phyloP scores from a whole-genome alignment of 2,113 vertebrate genomes.

The Psittacara wagleri region DNA sequence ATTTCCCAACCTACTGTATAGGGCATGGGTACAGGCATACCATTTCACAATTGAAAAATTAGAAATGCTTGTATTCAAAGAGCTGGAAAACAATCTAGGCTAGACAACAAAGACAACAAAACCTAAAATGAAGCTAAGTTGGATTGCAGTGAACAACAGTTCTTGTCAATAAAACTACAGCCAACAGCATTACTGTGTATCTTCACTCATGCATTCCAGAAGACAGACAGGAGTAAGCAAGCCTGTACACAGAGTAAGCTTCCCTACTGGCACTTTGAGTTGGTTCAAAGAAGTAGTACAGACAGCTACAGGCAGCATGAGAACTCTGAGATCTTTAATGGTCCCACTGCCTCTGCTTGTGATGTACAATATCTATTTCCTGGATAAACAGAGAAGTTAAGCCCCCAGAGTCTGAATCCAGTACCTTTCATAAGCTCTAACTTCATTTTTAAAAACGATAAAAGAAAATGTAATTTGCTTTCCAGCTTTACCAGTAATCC shows the following conservation, averaged over 20 bases:
- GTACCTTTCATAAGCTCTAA: slow-evolving; percentile 64
- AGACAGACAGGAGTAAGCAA: neutral
- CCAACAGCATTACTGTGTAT: neutral
- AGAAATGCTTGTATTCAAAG: neutral
- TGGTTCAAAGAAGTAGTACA: neutral
- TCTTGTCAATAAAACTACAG: neutral
- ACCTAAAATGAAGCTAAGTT: neutral
- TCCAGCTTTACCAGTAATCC: slow-evolving; percentile 59
- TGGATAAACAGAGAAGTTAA: slow-evolving; percentile 39
- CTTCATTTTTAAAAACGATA: slow-evolving; percentile 60
- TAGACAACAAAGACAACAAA: neutral
- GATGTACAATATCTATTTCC: slow-evolving; percentile 62
- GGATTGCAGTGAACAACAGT: neutral
- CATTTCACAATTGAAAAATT: neutral
- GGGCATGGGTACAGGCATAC: neutral
- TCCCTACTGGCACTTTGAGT: neutral
- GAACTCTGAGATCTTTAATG: slow-evolving; percentile 36
- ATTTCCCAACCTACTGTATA: neutral
- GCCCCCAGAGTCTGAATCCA: slow-evolving; percentile 44
- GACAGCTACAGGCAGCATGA: neutral
- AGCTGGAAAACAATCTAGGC: neutral
- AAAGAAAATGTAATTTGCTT: slow-evolving; percentile 66
- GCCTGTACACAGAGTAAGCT: neutral
- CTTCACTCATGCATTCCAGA: neutral
- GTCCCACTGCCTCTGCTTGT: slow-evolving; percentile 27